Evolutionary conservation across 2,113 vertebrate species (phyloP).

Genomic region (Plecotus auritus): DNA sequence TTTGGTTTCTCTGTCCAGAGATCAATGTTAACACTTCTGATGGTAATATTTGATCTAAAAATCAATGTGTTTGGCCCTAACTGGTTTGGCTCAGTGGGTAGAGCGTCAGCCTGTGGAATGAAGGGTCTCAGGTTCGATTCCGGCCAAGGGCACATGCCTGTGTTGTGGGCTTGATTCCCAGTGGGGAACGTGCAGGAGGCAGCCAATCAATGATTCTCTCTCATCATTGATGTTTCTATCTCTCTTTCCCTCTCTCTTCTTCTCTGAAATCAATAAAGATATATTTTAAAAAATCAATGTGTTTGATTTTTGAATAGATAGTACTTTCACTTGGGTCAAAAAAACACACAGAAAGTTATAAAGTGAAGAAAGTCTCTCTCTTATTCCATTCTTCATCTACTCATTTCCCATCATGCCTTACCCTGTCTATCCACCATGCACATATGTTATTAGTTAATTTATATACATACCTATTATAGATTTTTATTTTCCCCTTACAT

Average conservation of each 20-base stretch:
- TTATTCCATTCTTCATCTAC: neutral
- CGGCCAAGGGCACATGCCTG: too few species aligned
- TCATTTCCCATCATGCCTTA: neutral
- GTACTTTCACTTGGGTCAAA: neutral
- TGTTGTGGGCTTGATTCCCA: too few species aligned
- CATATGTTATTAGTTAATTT: neutral
- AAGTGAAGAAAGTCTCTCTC: neutral
- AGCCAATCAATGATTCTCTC: too few species aligned
- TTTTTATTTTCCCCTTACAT: neutral
- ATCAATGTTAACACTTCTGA: neutral
- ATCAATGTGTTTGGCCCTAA: neutral
- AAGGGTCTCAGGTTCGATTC: too few species aligned
- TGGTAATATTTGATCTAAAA: neutral
- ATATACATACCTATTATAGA: neutral
- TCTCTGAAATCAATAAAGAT: too few species aligned
- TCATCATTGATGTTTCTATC: too few species aligned
- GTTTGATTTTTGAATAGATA: slow-evolving; percentile 9
- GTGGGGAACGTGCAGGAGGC: too few species aligned
- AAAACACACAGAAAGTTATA: neutral
- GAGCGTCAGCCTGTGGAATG: too few species aligned
- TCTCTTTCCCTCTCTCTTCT: too few species aligned
- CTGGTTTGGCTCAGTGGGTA: too few species aligned
- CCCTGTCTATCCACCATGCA: neutral
- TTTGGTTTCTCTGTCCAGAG: neutral
- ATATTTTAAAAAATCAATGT: neutral